phyloP scores from a whole-genome alignment of 2,888 invertebrate genomes.

The Clistopyga incitator region DNA sequence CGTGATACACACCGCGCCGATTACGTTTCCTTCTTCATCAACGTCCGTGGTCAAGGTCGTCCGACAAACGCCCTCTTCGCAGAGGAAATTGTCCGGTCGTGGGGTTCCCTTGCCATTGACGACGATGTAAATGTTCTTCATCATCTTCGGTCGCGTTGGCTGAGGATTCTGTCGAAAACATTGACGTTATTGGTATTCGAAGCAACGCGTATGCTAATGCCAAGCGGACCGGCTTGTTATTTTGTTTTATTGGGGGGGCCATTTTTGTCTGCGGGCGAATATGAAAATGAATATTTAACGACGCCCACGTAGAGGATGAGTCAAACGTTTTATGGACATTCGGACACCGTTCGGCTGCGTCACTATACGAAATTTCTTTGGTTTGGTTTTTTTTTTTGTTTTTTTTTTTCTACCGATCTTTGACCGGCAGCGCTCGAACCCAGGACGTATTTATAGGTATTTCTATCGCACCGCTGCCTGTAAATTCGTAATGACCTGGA shows the following conservation, averaged over 20 bases:
- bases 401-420: slow-evolving; percentile 29
- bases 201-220: slow-evolving; percentile 1
- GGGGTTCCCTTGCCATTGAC: slow-evolving; percentile 70
- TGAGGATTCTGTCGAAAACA: slow-evolving; percentile 47
- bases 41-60: slow-evolving; percentile 68
- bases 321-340: slow-evolving; percentile 36
- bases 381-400: no score
- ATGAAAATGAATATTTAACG: slow-evolving; percentile 30
- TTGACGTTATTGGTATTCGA: slow-evolving; percentile 22
- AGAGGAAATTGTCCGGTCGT: slow-evolving; percentile 55
- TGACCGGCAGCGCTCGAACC: slow-evolving; percentile 39
- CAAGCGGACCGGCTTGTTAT: no score
- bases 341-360: slow-evolving; percentile 27
- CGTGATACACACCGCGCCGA: slow-evolving; percentile 73
- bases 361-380: slow-evolving; percentile 19
- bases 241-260: background rate
- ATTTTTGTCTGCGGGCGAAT: background rate
- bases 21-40: slow-evolving; percentile 71
- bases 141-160: slow-evolving; percentile 51
- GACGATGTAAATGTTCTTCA: slow-evolving; percentile 72
- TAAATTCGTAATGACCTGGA: slow-evolving; percentile 69
- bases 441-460: slow-evolving; percentile 59
- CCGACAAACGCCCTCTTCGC: slow-evolving; percentile 72
- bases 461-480: slow-evolving; percentile 50
- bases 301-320: slow-evolving; percentile 16